Base-by-base conservation (phyloP, 2,797 vertebrate genomes). In the Acrocephalus scirpaceus region DNA sequence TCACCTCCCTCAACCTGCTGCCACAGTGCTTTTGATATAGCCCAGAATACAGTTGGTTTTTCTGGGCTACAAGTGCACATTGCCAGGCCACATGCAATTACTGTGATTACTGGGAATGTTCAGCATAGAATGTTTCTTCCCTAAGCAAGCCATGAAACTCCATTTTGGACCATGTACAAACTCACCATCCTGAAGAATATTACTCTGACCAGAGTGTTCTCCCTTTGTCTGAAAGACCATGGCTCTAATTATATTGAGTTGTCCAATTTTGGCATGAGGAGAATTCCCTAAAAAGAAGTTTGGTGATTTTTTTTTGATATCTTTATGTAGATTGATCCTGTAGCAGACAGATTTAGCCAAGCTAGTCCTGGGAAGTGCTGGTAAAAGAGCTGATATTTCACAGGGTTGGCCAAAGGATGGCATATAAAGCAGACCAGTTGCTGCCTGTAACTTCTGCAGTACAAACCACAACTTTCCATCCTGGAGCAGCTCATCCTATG, bases 51-150 rank as follows among this genome's bases (percentile, higher is more conserved):
- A 1, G 4, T 0, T 56, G 22, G 5, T 26, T 29, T 29, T 72
- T 69, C 38, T 79, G 47, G 20, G 29, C 42, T 65, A 11, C 4
- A 6, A 60, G 8, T 0, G 0, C 5, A 64, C 17, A 7, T 12
- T 71, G 22, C 7, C 0, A 0, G 38, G 26, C 42, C 14, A 38
- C 0, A 0, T 71, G 27, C 22, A 65, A 34, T 51, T 70, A 40
- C 16, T 92, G 15, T 50, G 32, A 45, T 71, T 82, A 53, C 4
- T 73, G 4, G 29, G 32, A 60, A 84, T 32, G 42, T 45, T 85
- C 61, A 79, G 34, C 19, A 74, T 88, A 79, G 25, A 15, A 48
- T n/a, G 6, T 51, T 89, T 90, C 53, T 71, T 95, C 54, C 34
- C 56, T 79, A 34, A 91, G 61, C 23, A 71, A 58, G 57, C 17